Conservation (phyloP, 2,888 invertebrate species). For the Cryptus armator region DNA sequence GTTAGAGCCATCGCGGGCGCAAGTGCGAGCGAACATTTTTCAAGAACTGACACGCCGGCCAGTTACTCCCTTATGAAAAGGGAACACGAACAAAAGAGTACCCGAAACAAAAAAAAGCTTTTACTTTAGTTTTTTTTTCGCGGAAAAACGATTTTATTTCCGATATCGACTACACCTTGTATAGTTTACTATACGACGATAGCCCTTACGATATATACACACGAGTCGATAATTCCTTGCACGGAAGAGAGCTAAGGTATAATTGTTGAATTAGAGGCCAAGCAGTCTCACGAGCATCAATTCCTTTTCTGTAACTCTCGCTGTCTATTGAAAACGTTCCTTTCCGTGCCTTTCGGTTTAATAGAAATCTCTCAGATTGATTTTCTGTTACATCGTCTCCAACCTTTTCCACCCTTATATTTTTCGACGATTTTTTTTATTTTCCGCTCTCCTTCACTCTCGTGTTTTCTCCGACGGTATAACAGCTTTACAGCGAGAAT, state of each 20-base stretch:
- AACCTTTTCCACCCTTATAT: not conserved
- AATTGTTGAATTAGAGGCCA: not conserved
- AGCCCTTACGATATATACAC: not conserved
- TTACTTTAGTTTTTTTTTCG: constrained; percentile 20
- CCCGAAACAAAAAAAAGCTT: constrained; percentile 21
- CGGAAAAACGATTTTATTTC: constrained; percentile 56
- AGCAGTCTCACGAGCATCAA: not conserved
- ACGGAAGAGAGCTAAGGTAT: not conserved
- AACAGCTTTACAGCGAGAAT: constrained; percentile 38
- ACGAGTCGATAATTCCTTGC: not conserved
- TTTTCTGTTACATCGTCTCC: not conserved
- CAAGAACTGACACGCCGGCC: constrained; percentile 52
- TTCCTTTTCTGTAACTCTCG: not conserved
- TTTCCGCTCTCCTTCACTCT: constrained; percentile 14
- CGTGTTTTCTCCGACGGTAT: constrained; percentile 22
- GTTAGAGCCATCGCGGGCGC: constrained; percentile 14
- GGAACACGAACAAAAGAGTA: constrained; percentile 58
- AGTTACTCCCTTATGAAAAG: constrained; percentile 62
- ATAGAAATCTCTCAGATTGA: not conserved
- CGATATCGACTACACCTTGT: constrained; percentile 38
- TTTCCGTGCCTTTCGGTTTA: not conserved
- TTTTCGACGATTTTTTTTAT: constrained; percentile 8
- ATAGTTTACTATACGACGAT: constrained; percentile 15
- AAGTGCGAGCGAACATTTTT: constrained; percentile 40
- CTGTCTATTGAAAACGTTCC: constrained; percentile 4